phyloP scores from a whole-genome alignment of 2,797 vertebrate genomes.

The Sebastes reedi region DNA sequence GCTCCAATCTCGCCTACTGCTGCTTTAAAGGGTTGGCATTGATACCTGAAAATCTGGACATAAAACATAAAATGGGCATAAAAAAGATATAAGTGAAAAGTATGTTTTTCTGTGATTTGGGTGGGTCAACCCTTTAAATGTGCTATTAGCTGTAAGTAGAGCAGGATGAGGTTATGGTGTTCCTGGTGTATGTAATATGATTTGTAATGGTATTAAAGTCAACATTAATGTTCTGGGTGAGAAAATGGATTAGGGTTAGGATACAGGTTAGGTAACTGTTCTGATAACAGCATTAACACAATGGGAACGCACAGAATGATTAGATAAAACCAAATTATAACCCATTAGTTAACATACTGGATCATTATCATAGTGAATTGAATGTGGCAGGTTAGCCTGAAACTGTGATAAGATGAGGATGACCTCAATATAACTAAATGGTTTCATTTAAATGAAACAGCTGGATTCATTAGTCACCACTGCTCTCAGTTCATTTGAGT shows the following conservation, averaged over 20 bases:
- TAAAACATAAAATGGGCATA: neutral
- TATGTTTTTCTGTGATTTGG: neutral
- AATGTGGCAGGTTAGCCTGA: slow-evolving; percentile 2
- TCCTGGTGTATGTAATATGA: slow-evolving; percentile 5
- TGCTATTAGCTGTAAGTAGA: neutral
- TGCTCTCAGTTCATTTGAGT: neutral
- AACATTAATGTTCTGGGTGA: neutral
- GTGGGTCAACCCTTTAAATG: neutral
- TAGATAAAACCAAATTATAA: slow-evolving; percentile 34
- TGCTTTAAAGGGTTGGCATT: neutral
- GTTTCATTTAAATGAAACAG: slow-evolving; percentile 23
- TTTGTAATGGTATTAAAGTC: slow-evolving; percentile 17
- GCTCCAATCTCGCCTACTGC: too few relatives aligned
- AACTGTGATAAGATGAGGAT: slow-evolving; percentile 18
- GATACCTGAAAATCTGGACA: neutral
- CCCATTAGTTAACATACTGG: neutral
- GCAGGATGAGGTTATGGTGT: neutral
- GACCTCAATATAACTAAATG: slow-evolving; percentile 24
- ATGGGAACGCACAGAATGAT: neutral
- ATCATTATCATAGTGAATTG: neutral
- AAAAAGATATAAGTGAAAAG: neutral
- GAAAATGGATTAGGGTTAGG: slow-evolving; percentile 21
- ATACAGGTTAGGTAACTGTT: slow-evolving; percentile 36
- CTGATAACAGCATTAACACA: slow-evolving; percentile 17
- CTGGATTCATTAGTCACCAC: neutral